Percentiles rank a stretch among this genome's conserved stretches.
Conservation (phyloP, 2,888 invertebrate genomes). For the Amorpha juglandis region DNA sequence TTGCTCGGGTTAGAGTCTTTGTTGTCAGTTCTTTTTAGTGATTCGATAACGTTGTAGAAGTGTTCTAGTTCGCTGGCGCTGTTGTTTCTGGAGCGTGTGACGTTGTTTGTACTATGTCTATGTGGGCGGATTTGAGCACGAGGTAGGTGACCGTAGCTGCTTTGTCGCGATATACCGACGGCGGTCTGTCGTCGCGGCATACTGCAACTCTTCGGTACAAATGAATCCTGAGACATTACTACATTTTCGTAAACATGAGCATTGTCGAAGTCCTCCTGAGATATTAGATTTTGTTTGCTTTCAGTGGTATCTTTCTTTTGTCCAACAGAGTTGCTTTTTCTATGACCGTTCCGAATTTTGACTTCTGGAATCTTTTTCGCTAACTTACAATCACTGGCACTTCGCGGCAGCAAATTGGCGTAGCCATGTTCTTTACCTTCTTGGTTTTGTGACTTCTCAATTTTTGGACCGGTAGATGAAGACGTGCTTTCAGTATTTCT, state of each 20-base stretch:
- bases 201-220: constrained; percentile 74
- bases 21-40: constrained; percentile 56
- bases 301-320: constrained; percentile 76
- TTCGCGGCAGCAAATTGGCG: constrained; percentile 73
- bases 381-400: constrained; percentile 76
- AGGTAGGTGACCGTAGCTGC: constrained; percentile 72
- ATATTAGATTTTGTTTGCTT: constrained; percentile 76
- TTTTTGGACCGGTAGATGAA: constrained; percentile 50
- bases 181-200: constrained; percentile 75
- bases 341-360: constrained; percentile 64
- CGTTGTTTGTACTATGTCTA: constrained; percentile 65
- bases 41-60: constrained; percentile 73
- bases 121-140: constrained; percentile 68
- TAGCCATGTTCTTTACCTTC: constrained; percentile 64
- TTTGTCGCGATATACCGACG: constrained; percentile 66
- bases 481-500: constrained; percentile 48
- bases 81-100: constrained; percentile 59
- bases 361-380: constrained; percentile 63
- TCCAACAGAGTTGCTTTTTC: constrained; percentile 78
- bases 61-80: constrained; percentile 67
- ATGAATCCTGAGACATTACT: constrained; percentile 58
- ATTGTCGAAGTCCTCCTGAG: constrained; percentile 68
- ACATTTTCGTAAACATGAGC: constrained; percentile 80
- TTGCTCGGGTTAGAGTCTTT: constrained; percentile 46
- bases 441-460: constrained; percentile 54